Percentiles rank a stretch among this genome's conserved stretches.
Evolutionary conservation across 2,113 vertebrate species (phyloP).

Genomic region (Piprites chloris): DNA sequence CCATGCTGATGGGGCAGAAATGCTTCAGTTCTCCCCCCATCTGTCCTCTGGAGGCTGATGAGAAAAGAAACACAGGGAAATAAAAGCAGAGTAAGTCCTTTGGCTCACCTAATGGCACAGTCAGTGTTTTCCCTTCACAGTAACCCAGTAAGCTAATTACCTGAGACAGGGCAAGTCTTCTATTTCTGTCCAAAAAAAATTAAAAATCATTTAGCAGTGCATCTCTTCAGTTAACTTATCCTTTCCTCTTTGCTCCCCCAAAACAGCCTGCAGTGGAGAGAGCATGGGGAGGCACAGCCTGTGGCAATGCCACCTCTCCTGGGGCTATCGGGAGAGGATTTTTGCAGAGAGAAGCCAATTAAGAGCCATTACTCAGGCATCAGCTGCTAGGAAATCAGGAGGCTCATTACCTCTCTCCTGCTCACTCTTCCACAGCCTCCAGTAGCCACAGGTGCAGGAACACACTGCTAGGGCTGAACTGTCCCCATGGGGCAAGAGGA

Average conservation of each 20-base stretch:
- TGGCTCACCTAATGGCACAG: neutral
- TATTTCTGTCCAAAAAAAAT: neutral
- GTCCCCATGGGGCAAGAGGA: neutral
- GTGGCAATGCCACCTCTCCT: neutral
- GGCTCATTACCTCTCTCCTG: neutral
- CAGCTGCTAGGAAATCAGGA: neutral
- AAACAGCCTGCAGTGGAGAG: neutral
- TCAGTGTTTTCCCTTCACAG: neutral
- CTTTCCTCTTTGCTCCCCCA: neutral
- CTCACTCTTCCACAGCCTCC: neutral
- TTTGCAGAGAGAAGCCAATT: constrained; percentile 44
- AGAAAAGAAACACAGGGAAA: neutral
- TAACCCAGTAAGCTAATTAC: constrained; percentile 19
- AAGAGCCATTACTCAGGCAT: neutral
- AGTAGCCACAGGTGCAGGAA: fast-evolving
- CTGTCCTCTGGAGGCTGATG: neutral
- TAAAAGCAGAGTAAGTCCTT: neutral
- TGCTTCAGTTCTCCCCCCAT: neutral
- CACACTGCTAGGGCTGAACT: neutral
- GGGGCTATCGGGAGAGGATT: neutral
- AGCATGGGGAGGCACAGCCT: neutral
- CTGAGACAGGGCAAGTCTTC: neutral
- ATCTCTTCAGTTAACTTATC: neutral
- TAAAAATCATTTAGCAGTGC: neutral
- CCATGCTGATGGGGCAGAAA: neutral